These are phyloP conservation scores for Chlorodrepanis virens DNA, from an alignment of 2,113 vertebrate genomes.

Conservation along the genomic window DNA sequence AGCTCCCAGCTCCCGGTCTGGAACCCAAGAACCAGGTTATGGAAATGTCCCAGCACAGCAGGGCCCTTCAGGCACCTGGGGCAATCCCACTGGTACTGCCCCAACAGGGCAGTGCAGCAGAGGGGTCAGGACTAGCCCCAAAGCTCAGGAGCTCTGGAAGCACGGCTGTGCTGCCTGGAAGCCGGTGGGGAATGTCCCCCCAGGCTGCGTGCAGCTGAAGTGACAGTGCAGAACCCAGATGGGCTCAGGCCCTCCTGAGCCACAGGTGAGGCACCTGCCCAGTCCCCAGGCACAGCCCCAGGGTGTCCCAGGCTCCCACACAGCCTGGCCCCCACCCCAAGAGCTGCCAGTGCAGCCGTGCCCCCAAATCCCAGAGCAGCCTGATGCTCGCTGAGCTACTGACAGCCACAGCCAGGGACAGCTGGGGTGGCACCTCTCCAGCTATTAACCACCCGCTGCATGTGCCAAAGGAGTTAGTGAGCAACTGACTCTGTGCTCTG, in stretches of 20 bases:
- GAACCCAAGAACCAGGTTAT: neutral
- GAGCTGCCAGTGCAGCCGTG: accelerated
- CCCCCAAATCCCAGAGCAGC: neutral
- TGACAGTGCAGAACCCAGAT: accelerated
- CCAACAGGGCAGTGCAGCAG: neutral
- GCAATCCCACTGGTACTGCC: accelerated
- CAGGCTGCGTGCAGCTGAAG: accelerated
- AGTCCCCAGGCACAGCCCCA: accelerated
- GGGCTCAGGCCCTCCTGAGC: neutral
- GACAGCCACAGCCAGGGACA: neutral
- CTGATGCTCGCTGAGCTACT: neutral
- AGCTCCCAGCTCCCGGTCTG: neutral
- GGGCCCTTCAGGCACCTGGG: accelerated
- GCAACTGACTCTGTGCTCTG: neutral
- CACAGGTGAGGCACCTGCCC: accelerated
- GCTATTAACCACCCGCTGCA: neutral
- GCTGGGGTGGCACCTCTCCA: neutral
- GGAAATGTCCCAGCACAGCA: accelerated
- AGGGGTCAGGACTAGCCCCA: accelerated
- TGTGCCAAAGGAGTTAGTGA: neutral
- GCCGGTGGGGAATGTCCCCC: neutral
- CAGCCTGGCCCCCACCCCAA: neutral
- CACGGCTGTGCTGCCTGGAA: no score
- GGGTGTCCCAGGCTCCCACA: neutral
- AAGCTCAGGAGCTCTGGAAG: neutral